Base-by-base conservation (phyloP, 2,797 vertebrate genomes). In the Fistularia tabacaria region DNA sequence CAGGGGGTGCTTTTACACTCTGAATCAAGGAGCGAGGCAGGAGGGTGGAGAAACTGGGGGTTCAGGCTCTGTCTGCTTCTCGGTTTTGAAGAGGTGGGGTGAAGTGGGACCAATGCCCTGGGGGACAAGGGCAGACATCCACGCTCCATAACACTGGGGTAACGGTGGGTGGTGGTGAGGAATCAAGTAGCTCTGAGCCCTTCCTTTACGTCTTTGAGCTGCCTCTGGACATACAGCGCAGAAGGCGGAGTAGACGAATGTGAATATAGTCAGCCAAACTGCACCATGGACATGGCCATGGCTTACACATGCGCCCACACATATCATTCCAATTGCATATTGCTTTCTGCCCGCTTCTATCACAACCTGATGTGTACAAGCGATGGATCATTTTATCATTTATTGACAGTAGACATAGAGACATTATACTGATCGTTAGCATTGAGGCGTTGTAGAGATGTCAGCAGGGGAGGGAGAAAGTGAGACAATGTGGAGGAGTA, bases 1-100 rank as follows among this genome's bases (percentile, higher is more conserved):
- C 95, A 93, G 93, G 89, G 93, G 91, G 92, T 91, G 93, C 96
- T 98, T 97, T 95, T 89, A 95, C 96, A 96, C 91, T 93, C 90
- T 91, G 92, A 97, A 96, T 94, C 93, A 94, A 93, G 92, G 91
- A 92, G 93, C 89, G 89, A 82, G 85, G 86, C 89, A 89, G 83
- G 83, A 77, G 79, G 83, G 86, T 77, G 80, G 81, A 75, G 83
- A 77, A 66, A 77, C 64, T 68, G 90, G 84, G 88, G 77, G 90
- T 69, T 15, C 6, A 62, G 53, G 46, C 40, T 57, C 14, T 64
- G 76, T 78, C 63, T 80, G 80, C 57, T 14, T 65, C 64, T 59
- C 72, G 67, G 62, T 59, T 62, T 69, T 49, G 69, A 54, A 62
- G 51, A 88, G 84, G 72, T 62, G 67, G 82, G 67, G 73, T 62